Base-by-base conservation (phyloP, 2,888 invertebrate genomes). In the Danaus chrysippus region DNA sequence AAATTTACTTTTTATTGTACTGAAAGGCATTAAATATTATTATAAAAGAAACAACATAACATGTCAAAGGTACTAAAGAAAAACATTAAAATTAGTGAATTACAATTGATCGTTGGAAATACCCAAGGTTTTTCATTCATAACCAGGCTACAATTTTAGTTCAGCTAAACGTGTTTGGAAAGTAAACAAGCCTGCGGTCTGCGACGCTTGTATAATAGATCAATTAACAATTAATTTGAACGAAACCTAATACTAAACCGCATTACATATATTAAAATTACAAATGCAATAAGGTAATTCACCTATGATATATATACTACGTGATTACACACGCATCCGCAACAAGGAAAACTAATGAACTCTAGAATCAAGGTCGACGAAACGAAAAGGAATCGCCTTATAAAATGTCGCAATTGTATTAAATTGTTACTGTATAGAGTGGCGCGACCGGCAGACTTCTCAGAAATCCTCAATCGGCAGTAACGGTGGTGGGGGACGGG, bases 61-160 rank as follows among this genome's bases (percentile, higher is more conserved):
- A 10, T 43, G 43, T 11, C n/a, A n/a, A n/a, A n/a, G 12, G 10
- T 43, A n/a, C 12, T n/a, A 13, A 13, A 46, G 12, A 46, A 46
- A 46, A 10, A 46, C 13, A 46, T 13, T 46, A 13, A 44, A 44
- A 17, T 49, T 11, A 53, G 61, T 62, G 64, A 70, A 71, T 75
- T 74, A 78, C 59, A 54, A 63, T 57, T 64, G 58, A 56, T 67
- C 65, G 65, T 59, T 70, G 73, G 73, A 72, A 75, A 82, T 79
- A 82, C 76, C 83, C 84, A 80, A 83, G 82, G 80, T 76, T 81
- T 49, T 86, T 82, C 84, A 85, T 86, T 86, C 82, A 86, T 81
- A 73, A 74, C 77, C 71, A 73, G 70, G 10, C 49, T 17, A 49
- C 49, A 49, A 49, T 70, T 73, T 73, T 75, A 72, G 69, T 74